Evolutionary conservation across 1,140 invertebrate species (phyloP), one percentile per base, ranked within the genome.

Genomic region (Cyclargus thomasi): DNA sequence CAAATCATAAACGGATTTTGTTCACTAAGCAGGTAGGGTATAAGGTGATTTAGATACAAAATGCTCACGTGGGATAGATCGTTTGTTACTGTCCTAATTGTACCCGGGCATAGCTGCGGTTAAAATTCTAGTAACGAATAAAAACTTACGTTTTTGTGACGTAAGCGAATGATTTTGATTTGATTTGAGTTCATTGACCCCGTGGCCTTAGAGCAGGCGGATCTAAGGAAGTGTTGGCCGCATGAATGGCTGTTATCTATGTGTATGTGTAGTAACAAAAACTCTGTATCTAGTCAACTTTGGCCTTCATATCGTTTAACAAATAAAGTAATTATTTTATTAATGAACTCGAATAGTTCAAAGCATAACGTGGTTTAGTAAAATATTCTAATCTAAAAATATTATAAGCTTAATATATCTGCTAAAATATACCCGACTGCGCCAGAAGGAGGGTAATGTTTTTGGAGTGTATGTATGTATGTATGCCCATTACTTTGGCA

Each of bases 191-290:
- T 73, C 71, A 47, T 67, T 65, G 74, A 35, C 70, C 63, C 55
- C 39, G 59, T 39, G 67, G 67, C 67, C 53, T 70, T 70, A 72
- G 62, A 57, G 67, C 69, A 70, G 72, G 70, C 73, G 70, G 73
- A 76, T 76, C 69, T 74, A 68, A 78, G 70, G 70, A 78, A 74
- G 71, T 73, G 39, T 73, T 53, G 18, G 17, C 23, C 36, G 29
- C 64, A 67, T 70, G 64, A 76, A 70, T 74, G 71, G 69, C 65
- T 64, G 64, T 78, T 74, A 78, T 75, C 74, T n/a, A n/a, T n/a
- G 68, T 69, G n/a, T n/a, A n/a, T 65, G 67, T 69, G 65, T 72
- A 66, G 63, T 71, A 72, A 77, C 75, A 73, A 67, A 75, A 74
- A 69, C 59, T 67, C 72, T 70, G 72, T 74, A 73, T 70, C 70